phyloP scores from a whole-genome alignment of 1,140 invertebrate species.

The Lepeophtheirus salmonis region DNA sequence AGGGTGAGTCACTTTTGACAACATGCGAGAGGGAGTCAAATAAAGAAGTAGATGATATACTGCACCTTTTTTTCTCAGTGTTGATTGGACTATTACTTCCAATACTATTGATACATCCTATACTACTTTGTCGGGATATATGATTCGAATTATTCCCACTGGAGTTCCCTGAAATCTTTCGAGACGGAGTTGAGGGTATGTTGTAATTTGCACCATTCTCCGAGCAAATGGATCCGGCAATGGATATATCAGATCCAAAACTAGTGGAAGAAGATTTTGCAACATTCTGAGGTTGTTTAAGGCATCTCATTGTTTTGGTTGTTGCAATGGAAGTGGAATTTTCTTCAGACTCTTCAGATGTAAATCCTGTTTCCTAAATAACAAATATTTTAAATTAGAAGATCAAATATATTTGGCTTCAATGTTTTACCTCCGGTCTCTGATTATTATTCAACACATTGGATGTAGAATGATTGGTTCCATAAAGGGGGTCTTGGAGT shows the following conservation, averaged over 20 bases:
- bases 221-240: slow-evolving; percentile 6
- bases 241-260: slow-evolving; percentile 13
- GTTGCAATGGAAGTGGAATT: slow-evolving; percentile 7
- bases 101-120: neutral
- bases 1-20: neutral
- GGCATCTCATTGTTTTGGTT: neutral
- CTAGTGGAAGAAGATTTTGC: slow-evolving; percentile 15
- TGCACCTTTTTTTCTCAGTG: neutral
- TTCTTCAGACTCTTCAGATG: neutral
- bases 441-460: too few species aligned
- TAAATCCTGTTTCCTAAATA: neutral
- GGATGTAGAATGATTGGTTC: too few species aligned
- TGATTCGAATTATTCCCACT: neutral
- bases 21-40: neutral
- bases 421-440: too few species aligned
- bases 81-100: neutral
- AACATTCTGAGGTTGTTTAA: neutral
- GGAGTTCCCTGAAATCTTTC: neutral
- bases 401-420: too few species aligned
- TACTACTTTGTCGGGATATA: neutral
- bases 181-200: neutral
- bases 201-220: neutral
- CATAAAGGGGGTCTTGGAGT: too few species aligned
- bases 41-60: neutral
- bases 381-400: too few species aligned